Percentiles rank a stretch among this genome's conserved stretches.
Conservation (phyloP, 2,888 invertebrate species). For the Apamea crenata region DNA sequence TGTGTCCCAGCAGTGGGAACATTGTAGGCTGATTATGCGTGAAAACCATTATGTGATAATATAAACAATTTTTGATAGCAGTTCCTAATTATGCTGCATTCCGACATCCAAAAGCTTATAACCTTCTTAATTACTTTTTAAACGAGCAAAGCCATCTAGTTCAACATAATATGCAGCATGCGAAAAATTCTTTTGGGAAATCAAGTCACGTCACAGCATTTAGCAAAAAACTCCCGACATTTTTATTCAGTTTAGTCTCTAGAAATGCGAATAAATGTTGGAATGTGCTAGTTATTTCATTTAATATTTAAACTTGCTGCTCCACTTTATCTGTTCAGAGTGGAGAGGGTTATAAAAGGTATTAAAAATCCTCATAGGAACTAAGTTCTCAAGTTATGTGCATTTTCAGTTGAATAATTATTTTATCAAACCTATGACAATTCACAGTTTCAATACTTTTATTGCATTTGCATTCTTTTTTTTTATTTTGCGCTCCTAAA, state of each 20-base stretch:
- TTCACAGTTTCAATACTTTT: neutral
- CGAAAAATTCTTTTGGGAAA: conserved; percentile 4
- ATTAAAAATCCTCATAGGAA: neutral
- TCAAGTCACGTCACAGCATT: conserved; percentile 16
- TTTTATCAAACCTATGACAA: neutral
- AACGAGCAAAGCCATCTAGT: neutral
- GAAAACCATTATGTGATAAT: too few relatives aligned
- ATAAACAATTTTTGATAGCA: neutral
- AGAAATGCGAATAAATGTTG: conserved; percentile 15
- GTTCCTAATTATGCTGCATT: too few relatives aligned
- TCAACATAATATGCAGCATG: neutral
- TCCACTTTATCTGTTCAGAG: conserved; percentile 8
- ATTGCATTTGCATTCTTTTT: too few relatives aligned
- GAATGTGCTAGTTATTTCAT: conserved; percentile 35
- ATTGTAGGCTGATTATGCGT: too few relatives aligned
- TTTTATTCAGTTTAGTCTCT: conserved; percentile 35
- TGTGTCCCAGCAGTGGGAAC: too few relatives aligned
- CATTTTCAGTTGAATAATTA: neutral
- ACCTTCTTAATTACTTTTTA: neutral
- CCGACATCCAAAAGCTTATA: neutral
- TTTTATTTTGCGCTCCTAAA: neutral
- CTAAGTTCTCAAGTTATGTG: neutral
- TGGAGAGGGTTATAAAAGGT: conserved; percentile 1
- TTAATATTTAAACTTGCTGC: conserved; percentile 25
- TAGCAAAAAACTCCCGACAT: conserved; percentile 12